Conservation (phyloP, 1,140 invertebrate genomes). For the Cyclargus thomasi region DNA sequence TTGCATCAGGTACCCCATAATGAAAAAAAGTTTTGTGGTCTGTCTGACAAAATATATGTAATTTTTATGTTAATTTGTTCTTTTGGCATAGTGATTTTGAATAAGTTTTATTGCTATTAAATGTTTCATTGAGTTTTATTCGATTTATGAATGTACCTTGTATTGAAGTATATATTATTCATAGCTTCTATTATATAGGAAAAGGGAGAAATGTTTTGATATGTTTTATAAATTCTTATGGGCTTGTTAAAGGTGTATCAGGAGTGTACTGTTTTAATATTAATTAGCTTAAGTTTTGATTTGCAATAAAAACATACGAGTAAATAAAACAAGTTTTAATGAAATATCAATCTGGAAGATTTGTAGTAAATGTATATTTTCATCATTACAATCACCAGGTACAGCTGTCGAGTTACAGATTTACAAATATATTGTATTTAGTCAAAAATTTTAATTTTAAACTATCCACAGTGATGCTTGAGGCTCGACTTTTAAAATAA, state of each 20-base stretch:
- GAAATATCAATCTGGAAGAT: conserved; percentile 60
- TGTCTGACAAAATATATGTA: too few species aligned
- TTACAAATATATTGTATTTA: conserved; percentile 59
- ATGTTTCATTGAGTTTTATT: not conserved
- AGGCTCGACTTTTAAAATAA: conserved; percentile 35
- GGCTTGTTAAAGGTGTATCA: conserved; percentile 17
- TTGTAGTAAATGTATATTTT: conserved; percentile 74
- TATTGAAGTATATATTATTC: not conserved
- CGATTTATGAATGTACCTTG: not conserved
- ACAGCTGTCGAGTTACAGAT: conserved; percentile 67
- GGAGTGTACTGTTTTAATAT: conserved; percentile 20
- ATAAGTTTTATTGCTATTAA: not conserved
- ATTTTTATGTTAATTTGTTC: not conserved
- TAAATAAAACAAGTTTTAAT: conserved; percentile 43
- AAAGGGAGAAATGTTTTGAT: conserved; percentile 9
- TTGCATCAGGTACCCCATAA: too few species aligned
- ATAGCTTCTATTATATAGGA: not conserved
- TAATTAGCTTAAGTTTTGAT: conserved; percentile 52
- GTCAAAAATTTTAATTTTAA: conserved; percentile 50
- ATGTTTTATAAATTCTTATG: conserved; percentile 15
- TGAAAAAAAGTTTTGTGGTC: too few species aligned
- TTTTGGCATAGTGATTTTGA: not conserved
- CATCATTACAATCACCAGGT: conserved; percentile 72
- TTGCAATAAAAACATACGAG: conserved; percentile 63
- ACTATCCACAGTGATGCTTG: conserved; percentile 41